Evolutionary conservation across 2,797 vertebrate species (phyloP).

Genomic region (Ateles fusciceps): DNA sequence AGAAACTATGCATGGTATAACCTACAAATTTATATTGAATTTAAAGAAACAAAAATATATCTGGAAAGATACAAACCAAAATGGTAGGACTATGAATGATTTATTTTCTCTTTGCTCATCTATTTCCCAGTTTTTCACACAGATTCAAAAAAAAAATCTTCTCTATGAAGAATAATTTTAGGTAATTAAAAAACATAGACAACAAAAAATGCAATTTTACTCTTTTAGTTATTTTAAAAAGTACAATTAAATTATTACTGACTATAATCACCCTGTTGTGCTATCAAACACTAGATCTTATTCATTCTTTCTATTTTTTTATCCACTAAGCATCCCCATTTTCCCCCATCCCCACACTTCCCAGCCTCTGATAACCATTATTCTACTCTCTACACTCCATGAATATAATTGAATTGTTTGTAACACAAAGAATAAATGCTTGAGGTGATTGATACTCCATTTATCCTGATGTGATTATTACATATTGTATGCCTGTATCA

Average conservation of each 20-base stretch:
- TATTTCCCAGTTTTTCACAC: background rate
- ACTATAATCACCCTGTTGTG: background rate
- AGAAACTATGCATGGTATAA: background rate
- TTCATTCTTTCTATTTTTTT: background rate
- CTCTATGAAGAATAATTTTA: background rate
- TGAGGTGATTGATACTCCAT: background rate
- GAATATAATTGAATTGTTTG: background rate
- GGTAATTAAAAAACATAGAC: background rate
- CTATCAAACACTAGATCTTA: background rate
- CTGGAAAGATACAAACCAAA: background rate
- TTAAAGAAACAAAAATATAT: background rate
- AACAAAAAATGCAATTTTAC: background rate
- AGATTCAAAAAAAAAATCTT: background rate
- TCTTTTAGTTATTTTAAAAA: background rate
- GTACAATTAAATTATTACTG: background rate
- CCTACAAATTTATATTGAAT: background rate
- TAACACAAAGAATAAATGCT: background rate
- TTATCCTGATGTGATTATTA: background rate
- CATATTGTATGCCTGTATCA: background rate
- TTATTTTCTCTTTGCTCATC: background rate
- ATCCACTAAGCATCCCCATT: background rate
- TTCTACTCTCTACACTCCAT: background rate
- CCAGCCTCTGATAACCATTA: background rate
- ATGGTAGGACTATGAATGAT: background rate
- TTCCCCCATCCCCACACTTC: background rate